These are phyloP conservation scores for Psylliodes chrysocephalus DNA, from an alignment of 2,888 invertebrate genomes.

Conservation along the genomic window DNA sequence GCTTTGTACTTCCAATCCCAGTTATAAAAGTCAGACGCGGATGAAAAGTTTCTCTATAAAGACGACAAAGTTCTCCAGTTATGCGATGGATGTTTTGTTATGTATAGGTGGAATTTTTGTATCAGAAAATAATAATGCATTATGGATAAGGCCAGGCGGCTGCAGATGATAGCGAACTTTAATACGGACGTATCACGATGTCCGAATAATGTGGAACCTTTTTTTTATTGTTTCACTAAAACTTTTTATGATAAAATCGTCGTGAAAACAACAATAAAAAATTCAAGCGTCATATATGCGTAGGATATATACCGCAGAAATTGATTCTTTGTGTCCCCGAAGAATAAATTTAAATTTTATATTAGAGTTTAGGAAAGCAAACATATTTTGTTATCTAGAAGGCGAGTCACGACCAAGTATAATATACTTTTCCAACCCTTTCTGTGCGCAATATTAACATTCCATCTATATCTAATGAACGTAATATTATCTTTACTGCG, in stretches of 20 bases:
- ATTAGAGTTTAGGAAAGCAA: no score
- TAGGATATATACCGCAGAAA: neutral
- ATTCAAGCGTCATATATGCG: neutral
- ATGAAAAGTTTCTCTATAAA: constrained; percentile 42
- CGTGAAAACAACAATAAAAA: neutral
- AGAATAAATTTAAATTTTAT: neutral
- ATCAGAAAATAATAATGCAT: constrained; percentile 32
- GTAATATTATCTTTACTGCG: no score
- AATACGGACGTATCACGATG: neutral
- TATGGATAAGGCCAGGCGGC: constrained; percentile 30
- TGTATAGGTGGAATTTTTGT: constrained; percentile 35
- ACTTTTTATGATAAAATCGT: neutral
- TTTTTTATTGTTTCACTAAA: constrained; percentile 17
- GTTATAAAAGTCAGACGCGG: constrained; percentile 42
- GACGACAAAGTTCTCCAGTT: constrained; percentile 36
- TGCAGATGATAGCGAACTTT: constrained; percentile 32
- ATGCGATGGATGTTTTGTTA: constrained; percentile 38
- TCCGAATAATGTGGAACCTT: constrained; percentile 21
- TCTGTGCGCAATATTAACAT: no score
- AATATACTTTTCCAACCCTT: no score
- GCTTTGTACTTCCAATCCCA: constrained; percentile 36
- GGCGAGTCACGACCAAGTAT: no score
- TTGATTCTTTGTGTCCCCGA: neutral
- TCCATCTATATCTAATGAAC: no score
- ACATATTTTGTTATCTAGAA: no score